These are phyloP conservation scores for Amphipyra tragopoginis DNA, from an alignment of 2,888 invertebrate species.

Conservation along the genomic window DNA sequence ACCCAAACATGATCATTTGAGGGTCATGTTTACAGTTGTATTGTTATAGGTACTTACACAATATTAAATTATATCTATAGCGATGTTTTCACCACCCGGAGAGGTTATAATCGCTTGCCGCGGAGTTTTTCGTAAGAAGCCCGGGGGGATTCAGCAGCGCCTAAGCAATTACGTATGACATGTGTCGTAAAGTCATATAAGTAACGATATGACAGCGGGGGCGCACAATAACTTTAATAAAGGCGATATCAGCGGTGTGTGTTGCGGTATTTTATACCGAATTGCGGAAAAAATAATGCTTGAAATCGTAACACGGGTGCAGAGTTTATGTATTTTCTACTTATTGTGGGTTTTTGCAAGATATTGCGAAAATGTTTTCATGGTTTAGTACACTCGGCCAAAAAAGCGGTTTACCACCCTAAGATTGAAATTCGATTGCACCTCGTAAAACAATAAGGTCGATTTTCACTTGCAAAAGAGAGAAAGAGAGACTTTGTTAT, in stretches of 20 bases:
- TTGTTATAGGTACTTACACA: slow-evolving; percentile 9
- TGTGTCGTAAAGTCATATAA: slow-evolving; percentile 76
- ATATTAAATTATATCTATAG: slow-evolving; percentile 29
- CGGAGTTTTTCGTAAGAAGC: slow-evolving; percentile 62
- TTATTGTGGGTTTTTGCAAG: background rate
- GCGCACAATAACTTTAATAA: slow-evolving; percentile 74
- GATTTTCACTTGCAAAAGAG: no score
- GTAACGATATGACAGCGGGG: slow-evolving; percentile 68
- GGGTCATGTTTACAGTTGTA: no score
- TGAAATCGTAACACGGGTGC: slow-evolving; percentile 16
- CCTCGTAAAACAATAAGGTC: no score
- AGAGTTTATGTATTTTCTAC: background rate
- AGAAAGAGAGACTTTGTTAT: no score
- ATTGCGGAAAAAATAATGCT: slow-evolving; percentile 35
- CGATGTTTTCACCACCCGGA: slow-evolving; percentile 52
- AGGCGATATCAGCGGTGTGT: slow-evolving; percentile 60
- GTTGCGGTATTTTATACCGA: slow-evolving; percentile 42
- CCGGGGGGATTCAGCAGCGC: slow-evolving; percentile 72
- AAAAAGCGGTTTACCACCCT: no score
- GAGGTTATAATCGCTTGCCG: slow-evolving; percentile 73
- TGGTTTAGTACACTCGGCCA: no score
- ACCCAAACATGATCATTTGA: no score
- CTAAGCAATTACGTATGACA: slow-evolving; percentile 84
- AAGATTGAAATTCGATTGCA: no score
- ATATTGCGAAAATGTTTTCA: background rate